A percentile compares a stretch with the other conserved stretches of the same genome.
Conservation (phyloP, 2,113 vertebrate species). For the Melanerpes aurifrons region DNA sequence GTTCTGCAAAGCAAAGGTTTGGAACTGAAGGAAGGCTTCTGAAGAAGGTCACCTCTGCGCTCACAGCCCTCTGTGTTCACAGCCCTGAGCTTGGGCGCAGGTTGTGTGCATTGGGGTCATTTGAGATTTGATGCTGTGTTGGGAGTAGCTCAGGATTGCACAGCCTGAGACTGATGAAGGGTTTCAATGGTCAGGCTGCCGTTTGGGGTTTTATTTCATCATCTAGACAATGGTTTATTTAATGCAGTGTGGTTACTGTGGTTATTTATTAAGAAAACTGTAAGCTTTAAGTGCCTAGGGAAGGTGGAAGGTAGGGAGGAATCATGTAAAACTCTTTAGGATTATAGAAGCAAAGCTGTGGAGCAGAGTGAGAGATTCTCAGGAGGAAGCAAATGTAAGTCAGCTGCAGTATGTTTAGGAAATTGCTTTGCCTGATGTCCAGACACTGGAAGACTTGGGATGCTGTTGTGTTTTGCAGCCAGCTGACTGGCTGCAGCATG, state of each 20-base stretch:
- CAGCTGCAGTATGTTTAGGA: not conserved
- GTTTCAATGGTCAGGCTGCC: not conserved
- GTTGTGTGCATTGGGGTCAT: not conserved
- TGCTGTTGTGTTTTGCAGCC: not conserved
- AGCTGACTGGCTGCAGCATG: not conserved
- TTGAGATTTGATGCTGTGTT: not conserved
- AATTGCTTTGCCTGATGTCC: conserved; percentile 21
- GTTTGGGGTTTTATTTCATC: not conserved
- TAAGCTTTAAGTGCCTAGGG: conserved; percentile 78
- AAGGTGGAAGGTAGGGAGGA: conserved; percentile 14
- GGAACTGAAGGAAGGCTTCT: conserved; percentile 34
- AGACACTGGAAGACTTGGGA: conserved; percentile 49
- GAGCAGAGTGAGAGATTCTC: not conserved
- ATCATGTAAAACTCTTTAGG: conserved; percentile 30
- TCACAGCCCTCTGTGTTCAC: conserved; percentile 1
- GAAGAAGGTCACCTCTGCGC: conserved; percentile 1
- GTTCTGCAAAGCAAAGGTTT: conserved; percentile 54
- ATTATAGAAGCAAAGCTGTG: conserved; percentile 22
- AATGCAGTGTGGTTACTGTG: conserved; percentile 55
- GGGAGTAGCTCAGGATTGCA: not conserved
- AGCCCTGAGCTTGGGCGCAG: not conserved
- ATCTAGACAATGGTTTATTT: conserved; percentile 53
- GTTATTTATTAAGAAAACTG: conserved; percentile 66
- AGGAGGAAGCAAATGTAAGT: not conserved
- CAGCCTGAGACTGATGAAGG: not conserved